Evolutionary conservation across 2,888 invertebrate species (phyloP), one percentile per base, ranked within the genome.

Genomic region (Taphrorychus bicolor): DNA sequence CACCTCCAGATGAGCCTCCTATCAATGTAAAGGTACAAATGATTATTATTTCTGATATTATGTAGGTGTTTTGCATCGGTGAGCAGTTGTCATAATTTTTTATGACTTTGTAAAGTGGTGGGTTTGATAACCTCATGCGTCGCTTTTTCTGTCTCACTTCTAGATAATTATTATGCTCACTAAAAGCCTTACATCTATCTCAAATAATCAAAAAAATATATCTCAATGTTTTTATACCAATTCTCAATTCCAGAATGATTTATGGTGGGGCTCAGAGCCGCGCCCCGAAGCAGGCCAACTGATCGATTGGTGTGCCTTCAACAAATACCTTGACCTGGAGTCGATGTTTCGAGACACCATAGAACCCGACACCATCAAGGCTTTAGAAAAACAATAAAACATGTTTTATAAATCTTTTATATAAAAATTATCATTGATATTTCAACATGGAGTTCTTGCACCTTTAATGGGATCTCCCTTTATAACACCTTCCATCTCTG

Each of bases 301-400:
- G 52, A 82, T 86, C 58, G 82, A 85, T 73, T 86, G 85, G 85
- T 82, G 82, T 61, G 79, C 76, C 19, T 85, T 86, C 67, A 79
- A 85, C 69, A 82, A 83, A 70, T 82, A 82, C 68, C 77, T 86
- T 41, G 76, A 82, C 71, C 78, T 86, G 68, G 81, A 83, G 63
- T 75, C 79, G 21, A 77, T 78, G 4, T 81, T 82, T 66, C 73
- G 76, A 67, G 79, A 81, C 24, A 71, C 64, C 1, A 32, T 71
- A 21, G 69, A 65, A 40, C 72, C 71, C 5, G 53, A 71, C 51
- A 63, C 73, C 5, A 60, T 74, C 23, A 70, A 71, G 49, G 70
- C 72, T 0, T 61, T 73, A 23, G 72, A 74, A 69, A 40, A 51
- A 2, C 51, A 21, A 14, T 51, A 2, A 51, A 51, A 45, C n/a